Evolutionary conservation across 2,888 invertebrate genomes (phyloP).

Genomic region (Machimus rusticus): DNA sequence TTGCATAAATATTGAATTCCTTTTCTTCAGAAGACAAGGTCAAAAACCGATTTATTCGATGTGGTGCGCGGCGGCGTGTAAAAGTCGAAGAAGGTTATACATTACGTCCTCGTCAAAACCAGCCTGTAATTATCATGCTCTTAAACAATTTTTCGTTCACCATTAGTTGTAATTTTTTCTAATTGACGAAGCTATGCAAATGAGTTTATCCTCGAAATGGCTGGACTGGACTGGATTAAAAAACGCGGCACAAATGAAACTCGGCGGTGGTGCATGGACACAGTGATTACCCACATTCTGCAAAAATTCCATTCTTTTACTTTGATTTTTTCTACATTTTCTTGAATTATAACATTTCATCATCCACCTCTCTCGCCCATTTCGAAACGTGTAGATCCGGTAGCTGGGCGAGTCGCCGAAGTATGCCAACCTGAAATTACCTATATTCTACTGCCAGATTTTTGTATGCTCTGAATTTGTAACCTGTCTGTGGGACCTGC

Average conservation of each 20-base stretch:
- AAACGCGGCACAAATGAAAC: background rate
- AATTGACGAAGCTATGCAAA: background rate
- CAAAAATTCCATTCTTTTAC: background rate
- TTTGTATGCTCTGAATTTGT: conserved; percentile 28
- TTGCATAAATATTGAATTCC: background rate
- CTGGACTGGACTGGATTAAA: background rate
- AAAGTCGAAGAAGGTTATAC: background rate
- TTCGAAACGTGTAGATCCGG: conserved; percentile 31
- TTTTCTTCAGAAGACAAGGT: background rate
- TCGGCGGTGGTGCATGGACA: background rate
- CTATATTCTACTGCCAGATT: conserved; percentile 12
- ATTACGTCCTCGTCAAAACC: background rate
- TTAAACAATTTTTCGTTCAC: background rate
- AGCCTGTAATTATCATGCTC: background rate
- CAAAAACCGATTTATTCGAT: background rate
- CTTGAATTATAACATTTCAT: conserved; percentile 26
- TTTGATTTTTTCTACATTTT: background rate
- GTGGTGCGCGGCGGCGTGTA: background rate
- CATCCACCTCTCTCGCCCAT: background rate
- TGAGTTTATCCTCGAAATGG: background rate
- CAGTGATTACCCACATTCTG: background rate
- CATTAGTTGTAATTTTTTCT: background rate
- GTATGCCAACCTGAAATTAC: conserved; percentile 37
- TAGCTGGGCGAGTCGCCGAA: conserved; percentile 15
- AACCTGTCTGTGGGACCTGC: background rate